A percentile compares a stretch with the other conserved stretches of the same genome.
Evolutionary conservation across 2,888 invertebrate genomes (phyloP).

Genomic region (Nomada fabriciana): DNA sequence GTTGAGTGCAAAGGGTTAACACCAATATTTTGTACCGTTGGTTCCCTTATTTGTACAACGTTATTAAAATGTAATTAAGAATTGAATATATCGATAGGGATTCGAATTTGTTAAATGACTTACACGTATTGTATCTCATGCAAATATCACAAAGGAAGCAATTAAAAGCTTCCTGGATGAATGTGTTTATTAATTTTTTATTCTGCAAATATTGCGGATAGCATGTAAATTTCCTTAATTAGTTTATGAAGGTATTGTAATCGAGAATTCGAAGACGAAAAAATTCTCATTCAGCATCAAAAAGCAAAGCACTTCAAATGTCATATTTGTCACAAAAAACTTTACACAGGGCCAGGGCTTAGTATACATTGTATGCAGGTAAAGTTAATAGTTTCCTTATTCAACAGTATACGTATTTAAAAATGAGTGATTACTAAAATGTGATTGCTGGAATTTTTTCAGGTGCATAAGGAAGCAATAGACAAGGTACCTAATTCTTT

Average conservation of each 20-base stretch:
- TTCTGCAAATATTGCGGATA: not conserved
- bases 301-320: conserved; percentile 99
- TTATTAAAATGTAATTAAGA: too few relatives aligned
- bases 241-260: conserved; percentile 96
- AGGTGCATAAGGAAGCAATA: conserved; percentile 99
- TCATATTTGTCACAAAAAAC: conserved; percentile 99
- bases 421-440: not conserved
- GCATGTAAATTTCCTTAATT: conserved; percentile 85
- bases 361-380: conserved; percentile 99
- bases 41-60: too few relatives aligned
- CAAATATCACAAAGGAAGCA: too few relatives aligned
- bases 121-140: too few relatives aligned
- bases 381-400: conserved; percentile 60
- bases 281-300: conserved; percentile 99
- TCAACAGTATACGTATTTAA: not conserved
- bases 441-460: conserved; percentile 53
- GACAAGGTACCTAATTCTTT: conserved; percentile 99
- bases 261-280: conserved; percentile 99
- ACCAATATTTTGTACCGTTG: too few relatives aligned
- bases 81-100: too few relatives aligned
- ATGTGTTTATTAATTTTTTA: not conserved
- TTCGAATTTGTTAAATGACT: too few relatives aligned
- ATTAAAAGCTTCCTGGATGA: not conserved
- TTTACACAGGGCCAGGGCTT: conserved; percentile 98
- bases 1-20: too few relatives aligned